Base-by-base conservation (phyloP, 2,888 invertebrate genomes). In the Megaustenia siamemsis region DNA sequence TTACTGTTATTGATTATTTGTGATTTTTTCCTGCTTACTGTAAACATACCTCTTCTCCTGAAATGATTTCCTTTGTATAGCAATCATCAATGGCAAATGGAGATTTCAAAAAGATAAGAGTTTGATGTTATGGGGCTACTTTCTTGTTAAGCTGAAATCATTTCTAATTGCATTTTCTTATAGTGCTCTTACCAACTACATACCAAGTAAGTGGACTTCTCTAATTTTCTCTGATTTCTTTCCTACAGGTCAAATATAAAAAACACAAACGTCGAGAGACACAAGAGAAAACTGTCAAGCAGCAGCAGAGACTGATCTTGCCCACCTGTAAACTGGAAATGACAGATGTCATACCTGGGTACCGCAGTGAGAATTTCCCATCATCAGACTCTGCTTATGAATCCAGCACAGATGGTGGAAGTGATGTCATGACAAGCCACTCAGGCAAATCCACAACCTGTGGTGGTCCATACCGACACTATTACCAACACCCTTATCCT, bases 231-330 rank as follows among this genome's bases (percentile, higher is more conserved):
- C 63, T 63, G 3, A 21, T 68, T 35, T 53, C 88, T 76, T 91
- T 66, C 75, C 82, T 87, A 21, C 86, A 96, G 96, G 98, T 98
- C 80, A 98, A 98, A 95, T 99, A 99, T 95, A 98, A 98, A 95
- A 99, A 98, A 95, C 97, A 91, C 83, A 98, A 95, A 98, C 98
- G 96, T 97, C 98, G 94, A 96, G 88, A 95, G 90, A 96, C 88
- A 21, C 85, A 86, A 3, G 86, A 84, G 3, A 87, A 88, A 28
- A 53, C 89, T 10, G 84, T 88, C 76, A 90, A 90, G 83, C 88
- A 90, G 53, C 87, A 79, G 12, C 84, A 84, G 6, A n/a, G 68
- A 24, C 60, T 80, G 18, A 43, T 63, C 24, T 28, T 84, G 24
- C 84, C 84, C 1, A 80, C 80, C 10, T 84, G 84, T 35, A 84